These are phyloP conservation scores for Sinhomidia bicolor DNA, from an alignment of 2,888 invertebrate genomes.

Conservation along the genomic window DNA sequence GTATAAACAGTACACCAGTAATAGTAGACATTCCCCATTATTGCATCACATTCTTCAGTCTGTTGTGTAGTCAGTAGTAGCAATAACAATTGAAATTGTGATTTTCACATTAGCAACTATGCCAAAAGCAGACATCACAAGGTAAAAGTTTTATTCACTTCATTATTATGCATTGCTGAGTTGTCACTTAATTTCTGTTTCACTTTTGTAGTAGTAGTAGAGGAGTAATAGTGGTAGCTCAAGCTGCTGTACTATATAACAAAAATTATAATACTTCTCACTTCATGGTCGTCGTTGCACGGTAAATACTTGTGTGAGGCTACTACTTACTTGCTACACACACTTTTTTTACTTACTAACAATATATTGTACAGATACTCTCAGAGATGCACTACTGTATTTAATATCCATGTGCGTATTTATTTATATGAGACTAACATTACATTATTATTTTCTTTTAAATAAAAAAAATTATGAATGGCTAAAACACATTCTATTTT, in stretches of 20 bases:
- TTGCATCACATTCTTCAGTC: conserved; percentile 69
- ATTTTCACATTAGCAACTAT: conserved; percentile 67
- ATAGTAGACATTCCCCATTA: conserved; percentile 33
- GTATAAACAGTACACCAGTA: not conserved
- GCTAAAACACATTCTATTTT: conserved; percentile 62
- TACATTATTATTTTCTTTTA: conserved; percentile 15
- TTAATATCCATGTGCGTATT: not conserved
- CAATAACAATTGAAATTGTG: conserved; percentile 48
- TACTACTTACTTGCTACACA: too few species aligned
- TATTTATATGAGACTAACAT: not conserved
- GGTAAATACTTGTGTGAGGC: conserved; percentile 34
- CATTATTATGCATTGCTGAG: conserved; percentile 68
- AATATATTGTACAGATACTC: not conserved
- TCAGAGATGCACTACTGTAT: conserved; percentile 21
- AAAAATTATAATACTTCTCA: conserved; percentile 44
- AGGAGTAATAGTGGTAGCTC: too few species aligned
- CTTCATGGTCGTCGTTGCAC: conserved; percentile 70
- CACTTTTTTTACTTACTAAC: not conserved
- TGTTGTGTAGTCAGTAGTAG: conserved; percentile 41
- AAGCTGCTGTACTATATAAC: too few species aligned
- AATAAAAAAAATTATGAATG: conserved; percentile 32
- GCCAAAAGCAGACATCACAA: conserved; percentile 70
- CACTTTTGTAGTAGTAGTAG: conserved; percentile 37
- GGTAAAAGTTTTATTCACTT: conserved; percentile 73
- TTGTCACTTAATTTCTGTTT: conserved; percentile 75